A percentile compares a stretch with the other conserved stretches of the same genome.
Conservation (phyloP, 2,888 invertebrate genomes). For the Megalurothrips usitatus region DNA sequence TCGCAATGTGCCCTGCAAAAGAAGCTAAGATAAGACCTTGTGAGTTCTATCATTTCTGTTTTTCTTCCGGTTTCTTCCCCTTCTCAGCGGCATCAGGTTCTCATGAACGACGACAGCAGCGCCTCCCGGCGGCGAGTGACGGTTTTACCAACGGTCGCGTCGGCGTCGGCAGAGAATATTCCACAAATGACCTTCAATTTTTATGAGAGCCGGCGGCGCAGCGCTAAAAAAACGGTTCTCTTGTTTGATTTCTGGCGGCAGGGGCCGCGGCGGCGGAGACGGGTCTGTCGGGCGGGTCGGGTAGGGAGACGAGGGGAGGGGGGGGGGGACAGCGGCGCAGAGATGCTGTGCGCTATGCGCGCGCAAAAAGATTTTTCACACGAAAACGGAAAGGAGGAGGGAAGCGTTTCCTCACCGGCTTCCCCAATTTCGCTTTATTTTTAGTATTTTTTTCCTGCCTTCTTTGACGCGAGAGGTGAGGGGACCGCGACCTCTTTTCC, state of each 20-base stretch:
- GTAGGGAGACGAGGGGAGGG: not conserved
- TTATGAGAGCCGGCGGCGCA: not conserved
- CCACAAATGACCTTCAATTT: conserved; percentile 11
- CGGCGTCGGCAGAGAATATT: not conserved
- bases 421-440: not conserved
- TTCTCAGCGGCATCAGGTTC: no score
- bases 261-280: not conserved
- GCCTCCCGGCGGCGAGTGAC: no score
- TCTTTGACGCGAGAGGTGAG: not conserved
- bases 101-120: no score
- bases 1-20: no score
- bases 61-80: no score
- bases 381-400: not conserved
- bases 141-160: not conserved
- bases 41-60: no score
- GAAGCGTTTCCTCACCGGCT: not conserved
- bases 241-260: not conserved
- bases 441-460: not conserved
- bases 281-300: not conserved
- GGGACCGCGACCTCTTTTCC: not conserved
- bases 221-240: not conserved
- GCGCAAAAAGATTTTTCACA: conserved; percentile 16
- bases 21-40: no score
- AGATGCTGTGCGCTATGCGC: not conserved
- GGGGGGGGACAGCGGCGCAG: not conserved